A percentile compares a stretch with the other conserved stretches of the same genome.
Evolutionary conservation across 2,888 invertebrate genomes (phyloP).

Genomic region (Brachyptera putata): DNA sequence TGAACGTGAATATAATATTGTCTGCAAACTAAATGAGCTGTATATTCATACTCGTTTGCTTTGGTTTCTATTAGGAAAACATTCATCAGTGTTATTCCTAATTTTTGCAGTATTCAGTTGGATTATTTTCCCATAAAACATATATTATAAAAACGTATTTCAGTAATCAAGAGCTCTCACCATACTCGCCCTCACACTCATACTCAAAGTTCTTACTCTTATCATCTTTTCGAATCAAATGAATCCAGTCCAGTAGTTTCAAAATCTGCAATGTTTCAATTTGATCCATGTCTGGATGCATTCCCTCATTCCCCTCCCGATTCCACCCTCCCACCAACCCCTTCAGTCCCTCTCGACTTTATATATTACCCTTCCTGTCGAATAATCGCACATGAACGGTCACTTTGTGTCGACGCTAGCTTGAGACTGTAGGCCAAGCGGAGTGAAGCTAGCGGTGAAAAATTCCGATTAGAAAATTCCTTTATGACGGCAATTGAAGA

Average conservation of each 20-base stretch:
- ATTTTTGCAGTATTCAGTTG: too few relatives aligned
- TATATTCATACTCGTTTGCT: too few relatives aligned
- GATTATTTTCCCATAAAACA: too few relatives aligned
- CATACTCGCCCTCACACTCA: too few relatives aligned
- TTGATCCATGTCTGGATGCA: neutral
- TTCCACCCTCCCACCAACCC: neutral
- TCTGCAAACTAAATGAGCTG: too few relatives aligned
- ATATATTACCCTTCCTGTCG: neutral
- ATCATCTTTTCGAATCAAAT: neutral
- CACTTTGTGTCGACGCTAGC: constrained; percentile 27
- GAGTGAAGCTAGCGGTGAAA: constrained; percentile 14
- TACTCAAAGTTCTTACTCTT: too few relatives aligned
- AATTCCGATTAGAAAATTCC: constrained; percentile 29
- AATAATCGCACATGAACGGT: constrained; percentile 28
- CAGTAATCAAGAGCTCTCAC: too few relatives aligned
- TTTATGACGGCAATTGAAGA: constrained; percentile 17
- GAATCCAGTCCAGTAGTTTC: neutral
- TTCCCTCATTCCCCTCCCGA: neutral
- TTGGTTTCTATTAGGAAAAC: too few relatives aligned
- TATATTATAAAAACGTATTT: too few relatives aligned
- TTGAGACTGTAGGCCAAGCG: constrained; percentile 11
- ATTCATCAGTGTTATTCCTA: too few relatives aligned
- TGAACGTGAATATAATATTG: too few relatives aligned
- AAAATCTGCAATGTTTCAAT: neutral
- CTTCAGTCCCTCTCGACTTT: neutral